Evolutionary conservation across 2,797 vertebrate genomes (phyloP).

Genomic region (Cephalopachus bancanus): DNA sequence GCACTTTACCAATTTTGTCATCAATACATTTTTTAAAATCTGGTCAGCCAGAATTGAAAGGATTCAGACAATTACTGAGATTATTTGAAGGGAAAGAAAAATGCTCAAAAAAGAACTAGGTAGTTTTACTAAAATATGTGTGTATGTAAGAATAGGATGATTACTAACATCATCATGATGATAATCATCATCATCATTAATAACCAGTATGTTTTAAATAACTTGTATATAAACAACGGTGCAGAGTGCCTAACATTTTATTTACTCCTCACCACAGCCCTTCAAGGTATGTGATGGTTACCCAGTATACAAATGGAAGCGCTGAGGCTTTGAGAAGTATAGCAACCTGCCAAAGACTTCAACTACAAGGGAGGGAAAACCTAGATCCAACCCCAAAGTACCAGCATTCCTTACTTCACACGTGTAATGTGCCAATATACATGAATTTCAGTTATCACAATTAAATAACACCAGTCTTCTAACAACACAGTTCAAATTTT

Average conservation of each 20-base stretch:
- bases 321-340: background rate
- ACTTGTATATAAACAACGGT: background rate
- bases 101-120: background rate
- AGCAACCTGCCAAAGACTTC: background rate
- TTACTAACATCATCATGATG: background rate
- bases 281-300: background rate
- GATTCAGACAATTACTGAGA: background rate
- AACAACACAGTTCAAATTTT: background rate
- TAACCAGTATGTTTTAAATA: background rate
- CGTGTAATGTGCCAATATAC: background rate
- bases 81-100: conserved; percentile 20
- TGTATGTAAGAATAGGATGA: background rate
- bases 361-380: background rate
- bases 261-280: background rate
- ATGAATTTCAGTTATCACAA: background rate
- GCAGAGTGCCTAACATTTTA: background rate
- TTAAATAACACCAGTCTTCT: background rate
- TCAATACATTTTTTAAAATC: background rate
- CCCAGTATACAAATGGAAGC: background rate
- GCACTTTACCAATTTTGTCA: background rate
- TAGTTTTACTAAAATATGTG: background rate
- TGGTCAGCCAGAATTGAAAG: background rate
- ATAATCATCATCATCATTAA: background rate
- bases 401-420: background rate
- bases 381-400: background rate